Base-by-base conservation (phyloP, 2,888 invertebrate genomes). In the Emmelina monodactyla region DNA sequence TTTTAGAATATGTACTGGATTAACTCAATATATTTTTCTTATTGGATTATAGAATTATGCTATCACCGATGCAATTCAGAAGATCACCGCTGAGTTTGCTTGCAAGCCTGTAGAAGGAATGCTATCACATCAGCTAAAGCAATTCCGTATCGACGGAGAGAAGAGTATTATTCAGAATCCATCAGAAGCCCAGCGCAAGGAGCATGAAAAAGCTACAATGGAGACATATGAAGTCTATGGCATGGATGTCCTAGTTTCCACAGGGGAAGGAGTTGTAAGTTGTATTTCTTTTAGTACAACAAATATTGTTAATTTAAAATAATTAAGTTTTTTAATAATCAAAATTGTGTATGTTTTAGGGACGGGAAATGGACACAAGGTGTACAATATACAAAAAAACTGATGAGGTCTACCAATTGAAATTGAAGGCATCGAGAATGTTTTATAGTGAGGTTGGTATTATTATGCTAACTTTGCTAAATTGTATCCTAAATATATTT, bases 381-480 rank as follows among this genome's bases (percentile, higher is more conserved):
- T 96, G 97, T 45, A 96, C 98, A 30, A 93, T 99, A 61, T 99
- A 93, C 78, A 98, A 98, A 82, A 97, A 97, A 83, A 97, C 97
- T 42, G 97, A 98, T 52, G 94, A 96, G 67, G 85, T 92, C 38
- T 99, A 99, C 80, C 95, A 94, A 79, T 83, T 99, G 45, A 99
- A 99, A 82, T 81, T 99, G 73, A 99, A 97, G 78, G 91, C 97
- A 29, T 96, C 98, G 10, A 88, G 98, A 70, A 91, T 87, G 82
- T 91, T 94, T 61, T 91, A 91, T 58, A 89, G 88, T 55, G 93
- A 94, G 82, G 86, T 86, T 58, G 59, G 36, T 32, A 37, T 37
- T 16, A 4, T 19, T 19, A 19, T 6, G 19, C 19, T 6, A 19
- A 19, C 19, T 9, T 19, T 19, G 19, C 19, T 9, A 19, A 19